Percentiles rank a stretch among this genome's conserved stretches.
Conservation (phyloP, 2,113 vertebrate genomes). For the Acanthisitta chloris region DNA sequence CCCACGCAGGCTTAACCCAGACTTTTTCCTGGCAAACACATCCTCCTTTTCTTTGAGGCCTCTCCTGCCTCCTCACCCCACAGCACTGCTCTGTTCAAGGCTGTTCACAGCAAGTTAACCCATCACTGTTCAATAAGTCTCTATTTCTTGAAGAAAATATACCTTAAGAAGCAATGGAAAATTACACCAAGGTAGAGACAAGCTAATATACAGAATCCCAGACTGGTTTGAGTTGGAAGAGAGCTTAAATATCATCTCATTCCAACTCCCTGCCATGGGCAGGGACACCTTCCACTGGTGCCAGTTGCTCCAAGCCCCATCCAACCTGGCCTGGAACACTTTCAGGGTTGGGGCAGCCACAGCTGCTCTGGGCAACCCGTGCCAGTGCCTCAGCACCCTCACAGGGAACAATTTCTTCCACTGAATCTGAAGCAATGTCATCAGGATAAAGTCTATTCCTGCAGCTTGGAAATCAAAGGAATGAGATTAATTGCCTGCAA, state of each 20-base stretch:
- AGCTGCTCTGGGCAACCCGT: neutral
- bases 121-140: neutral
- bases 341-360: neutral
- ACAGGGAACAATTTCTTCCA: rapidly evolving
- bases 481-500: neutral
- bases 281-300: neutral
- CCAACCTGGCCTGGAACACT: neutral
- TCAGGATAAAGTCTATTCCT: neutral
- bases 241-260: rapidly evolving
- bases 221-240: neutral
- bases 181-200: neutral
- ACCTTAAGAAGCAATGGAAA: neutral
- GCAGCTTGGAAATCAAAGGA: neutral
- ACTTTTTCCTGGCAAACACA: neutral
- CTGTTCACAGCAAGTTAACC: neutral
- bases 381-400: neutral
- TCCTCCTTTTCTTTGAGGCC: neutral
- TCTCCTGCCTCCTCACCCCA: neutral
- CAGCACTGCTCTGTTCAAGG: neutral
- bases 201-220: neutral
- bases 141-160: neutral
- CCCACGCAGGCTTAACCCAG: neutral
- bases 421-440: neutral
- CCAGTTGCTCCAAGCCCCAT: neutral
- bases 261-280: neutral